These are phyloP conservation scores for Neomicropteryx cornuta DNA, from an alignment of 1,140 invertebrate species.

Conservation along the genomic window DNA sequence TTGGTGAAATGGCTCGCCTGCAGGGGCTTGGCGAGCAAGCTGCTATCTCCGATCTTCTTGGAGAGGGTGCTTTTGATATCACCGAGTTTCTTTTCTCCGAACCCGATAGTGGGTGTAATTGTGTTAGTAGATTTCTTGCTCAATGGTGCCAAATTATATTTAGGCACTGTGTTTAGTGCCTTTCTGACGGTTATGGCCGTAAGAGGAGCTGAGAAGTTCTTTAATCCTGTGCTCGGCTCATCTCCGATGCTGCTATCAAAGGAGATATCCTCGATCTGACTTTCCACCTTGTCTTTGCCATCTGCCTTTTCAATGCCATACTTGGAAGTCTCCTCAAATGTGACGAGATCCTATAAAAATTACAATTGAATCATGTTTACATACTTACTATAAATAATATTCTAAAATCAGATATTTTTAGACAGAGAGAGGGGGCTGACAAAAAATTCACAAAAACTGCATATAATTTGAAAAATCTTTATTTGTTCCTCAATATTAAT, in stretches of 20 bases:
- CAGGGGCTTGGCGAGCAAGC: constrained; percentile 11
- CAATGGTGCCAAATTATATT: constrained; percentile 17
- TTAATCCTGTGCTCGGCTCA: constrained; percentile 20
- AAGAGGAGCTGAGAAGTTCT: no score
- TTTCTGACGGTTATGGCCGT: no score
- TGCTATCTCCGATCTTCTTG: constrained; percentile 11
- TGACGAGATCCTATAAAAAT: constrained; percentile 28
- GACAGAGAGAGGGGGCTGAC: no score
- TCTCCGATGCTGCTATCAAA: constrained; percentile 31
- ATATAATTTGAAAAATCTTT: no score
- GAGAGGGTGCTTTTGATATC: constrained; percentile 22
- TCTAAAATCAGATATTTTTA: no score
- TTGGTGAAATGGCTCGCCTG: constrained; percentile 7
- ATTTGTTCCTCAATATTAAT: no score
- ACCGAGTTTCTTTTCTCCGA: constrained; percentile 26
- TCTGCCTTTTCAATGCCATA: constrained; percentile 21
- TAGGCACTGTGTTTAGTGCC: no score
- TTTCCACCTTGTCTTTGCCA: constrained; percentile 34
- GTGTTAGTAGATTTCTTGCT: constrained; percentile 10
- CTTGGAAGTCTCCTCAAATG: constrained; percentile 36
- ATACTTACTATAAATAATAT: no score
- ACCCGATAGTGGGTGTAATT: constrained; percentile 18
- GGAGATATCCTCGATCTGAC: constrained; percentile 31
- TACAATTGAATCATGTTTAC: no score
- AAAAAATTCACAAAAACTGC: no score